Percentiles rank a stretch among this genome's conserved stretches.
phyloP scores from a whole-genome alignment of 2,113 vertebrate genomes.

The Chaetura pelagica region DNA sequence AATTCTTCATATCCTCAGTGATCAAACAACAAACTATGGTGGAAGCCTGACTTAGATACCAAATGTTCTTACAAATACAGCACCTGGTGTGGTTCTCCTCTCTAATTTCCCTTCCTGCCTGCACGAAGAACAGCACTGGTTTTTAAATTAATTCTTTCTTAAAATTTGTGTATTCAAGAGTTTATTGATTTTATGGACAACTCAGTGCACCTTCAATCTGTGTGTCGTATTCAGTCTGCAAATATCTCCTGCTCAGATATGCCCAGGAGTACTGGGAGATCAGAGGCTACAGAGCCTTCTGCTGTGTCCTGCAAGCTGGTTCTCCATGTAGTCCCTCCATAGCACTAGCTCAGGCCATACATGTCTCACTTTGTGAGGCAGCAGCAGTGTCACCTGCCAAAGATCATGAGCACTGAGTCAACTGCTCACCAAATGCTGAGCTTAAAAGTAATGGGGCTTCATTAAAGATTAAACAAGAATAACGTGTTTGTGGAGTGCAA shows the following conservation, averaged over 20 bases:
- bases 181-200: not conserved
- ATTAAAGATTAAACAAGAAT: not conserved
- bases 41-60: not conserved
- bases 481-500: not conserved
- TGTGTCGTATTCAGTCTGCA: not conserved
- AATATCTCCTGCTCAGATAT: not conserved
- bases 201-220: not conserved
- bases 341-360: not conserved
- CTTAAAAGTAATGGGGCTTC: not conserved
- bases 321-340: not conserved
- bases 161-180: not conserved
- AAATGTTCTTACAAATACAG: rapidly evolving
- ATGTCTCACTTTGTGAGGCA: not conserved
- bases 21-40: not conserved
- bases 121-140: rapidly evolving
- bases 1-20: not conserved
- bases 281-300: not conserved
- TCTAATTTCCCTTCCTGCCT: not conserved
- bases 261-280: not conserved
- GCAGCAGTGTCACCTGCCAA: not conserved
- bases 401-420: not conserved
- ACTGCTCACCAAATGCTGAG: not conserved
- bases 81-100: not conserved
- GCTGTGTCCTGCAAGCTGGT: not conserved
- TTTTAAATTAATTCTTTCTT: not conserved